phyloP scores from a whole-genome alignment of 2,888 invertebrate species.

The Smittia sp. region DNA sequence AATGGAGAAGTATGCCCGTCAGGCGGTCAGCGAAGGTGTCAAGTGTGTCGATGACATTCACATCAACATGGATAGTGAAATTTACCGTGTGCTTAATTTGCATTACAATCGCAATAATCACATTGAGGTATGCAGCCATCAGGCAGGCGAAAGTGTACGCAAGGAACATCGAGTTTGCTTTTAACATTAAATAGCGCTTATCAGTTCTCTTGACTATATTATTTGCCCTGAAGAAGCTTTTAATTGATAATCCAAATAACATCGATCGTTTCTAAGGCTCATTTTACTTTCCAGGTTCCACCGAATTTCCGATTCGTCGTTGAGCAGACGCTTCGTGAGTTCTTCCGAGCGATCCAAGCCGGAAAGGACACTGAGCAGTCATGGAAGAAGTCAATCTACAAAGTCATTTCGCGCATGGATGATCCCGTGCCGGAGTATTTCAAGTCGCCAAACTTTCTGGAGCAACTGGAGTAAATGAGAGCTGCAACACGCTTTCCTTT shows the following conservation, averaged over 20 bases:
- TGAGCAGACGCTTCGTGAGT: slow-evolving; percentile 96
- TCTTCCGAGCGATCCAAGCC: slow-evolving; percentile 96
- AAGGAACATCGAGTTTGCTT: neutral
- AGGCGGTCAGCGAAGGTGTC: slow-evolving; percentile 95
- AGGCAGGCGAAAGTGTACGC: neutral
- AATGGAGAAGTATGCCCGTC: slow-evolving; percentile 99
- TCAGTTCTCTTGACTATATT: slow-evolving; percentile 8
- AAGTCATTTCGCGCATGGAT: slow-evolving; percentile 98
- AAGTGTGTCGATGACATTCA: slow-evolving; percentile 89
- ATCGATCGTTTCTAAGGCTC: slow-evolving; percentile 53
- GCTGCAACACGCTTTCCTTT: slow-evolving; percentile 51
- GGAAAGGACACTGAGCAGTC: slow-evolving; percentile 98
- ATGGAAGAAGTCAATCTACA: slow-evolving; percentile 99
- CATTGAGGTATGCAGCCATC: slow-evolving; percentile 51
- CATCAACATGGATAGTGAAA: slow-evolving; percentile 93
- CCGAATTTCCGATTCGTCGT: slow-evolving; percentile 95
- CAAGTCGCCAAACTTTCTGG: slow-evolving; percentile 99
- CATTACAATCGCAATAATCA: slow-evolving; percentile 94
- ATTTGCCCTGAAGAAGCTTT: neutral
- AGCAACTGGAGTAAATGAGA: slow-evolving; percentile 82
- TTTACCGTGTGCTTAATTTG: slow-evolving; percentile 95
- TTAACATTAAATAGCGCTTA: neutral
- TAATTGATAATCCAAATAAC: slow-evolving; percentile 70
- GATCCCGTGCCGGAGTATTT: slow-evolving; percentile 99
- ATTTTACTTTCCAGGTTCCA: slow-evolving; percentile 73